phyloP scores from a whole-genome alignment of 2,113 vertebrate species.

The cattle (Bos taurus) region DNA sequence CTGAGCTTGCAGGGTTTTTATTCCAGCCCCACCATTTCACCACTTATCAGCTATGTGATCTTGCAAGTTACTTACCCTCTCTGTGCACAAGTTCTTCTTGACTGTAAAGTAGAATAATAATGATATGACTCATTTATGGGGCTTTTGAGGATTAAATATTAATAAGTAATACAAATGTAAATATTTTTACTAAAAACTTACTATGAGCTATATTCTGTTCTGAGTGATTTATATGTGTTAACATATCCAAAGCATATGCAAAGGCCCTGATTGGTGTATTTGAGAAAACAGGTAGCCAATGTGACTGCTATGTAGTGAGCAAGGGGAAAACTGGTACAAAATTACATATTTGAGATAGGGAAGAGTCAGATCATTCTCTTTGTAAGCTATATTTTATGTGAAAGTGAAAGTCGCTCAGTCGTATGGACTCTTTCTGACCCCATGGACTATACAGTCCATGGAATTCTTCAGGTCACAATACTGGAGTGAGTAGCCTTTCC shows the following conservation, averaged over 20 bases:
- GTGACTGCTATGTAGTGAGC: background rate
- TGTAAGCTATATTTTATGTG: background rate
- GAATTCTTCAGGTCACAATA: background rate
- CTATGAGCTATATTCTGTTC: background rate
- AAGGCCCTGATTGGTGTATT: background rate
- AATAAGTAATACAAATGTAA: background rate
- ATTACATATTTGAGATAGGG: background rate
- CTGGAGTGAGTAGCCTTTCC: background rate
- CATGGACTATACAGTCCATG: background rate
- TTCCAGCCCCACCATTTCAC: background rate
- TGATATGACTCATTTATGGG: background rate
- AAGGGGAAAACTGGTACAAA: background rate
- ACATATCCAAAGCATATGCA: background rate
- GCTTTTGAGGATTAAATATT: constrained; percentile 12
- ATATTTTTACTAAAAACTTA: background rate
- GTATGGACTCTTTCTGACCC: background rate
- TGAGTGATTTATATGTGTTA: background rate
- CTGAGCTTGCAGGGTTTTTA: background rate
- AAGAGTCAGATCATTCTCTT: background rate
- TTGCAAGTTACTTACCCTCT: background rate
- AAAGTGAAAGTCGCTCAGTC: background rate
- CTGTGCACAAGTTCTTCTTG: background rate
- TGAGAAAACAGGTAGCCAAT: background rate
- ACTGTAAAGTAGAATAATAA: background rate
- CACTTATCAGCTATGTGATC: background rate